Conservation (phyloP, 2,797 vertebrate species). For the Poeciliopsis presidionis region DNA sequence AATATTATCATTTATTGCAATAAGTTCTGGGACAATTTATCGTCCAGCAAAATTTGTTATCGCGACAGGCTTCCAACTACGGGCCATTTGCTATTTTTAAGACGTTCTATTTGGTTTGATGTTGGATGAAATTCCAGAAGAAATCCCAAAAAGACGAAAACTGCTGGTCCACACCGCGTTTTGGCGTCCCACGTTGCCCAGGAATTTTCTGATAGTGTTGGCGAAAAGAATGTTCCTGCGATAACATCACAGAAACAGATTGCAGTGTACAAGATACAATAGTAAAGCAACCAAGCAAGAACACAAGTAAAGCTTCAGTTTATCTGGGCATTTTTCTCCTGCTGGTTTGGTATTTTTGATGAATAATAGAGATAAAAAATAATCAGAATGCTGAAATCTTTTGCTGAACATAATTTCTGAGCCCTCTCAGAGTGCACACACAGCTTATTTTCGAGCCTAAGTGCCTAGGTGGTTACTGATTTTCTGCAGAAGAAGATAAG, state of each 20-base stretch:
- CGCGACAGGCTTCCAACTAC: too few relatives aligned
- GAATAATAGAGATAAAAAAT: neutral
- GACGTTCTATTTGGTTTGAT: neutral
- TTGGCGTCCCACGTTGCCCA: neutral
- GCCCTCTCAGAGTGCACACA: neutral
- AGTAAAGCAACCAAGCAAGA: neutral
- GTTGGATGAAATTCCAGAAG: neutral
- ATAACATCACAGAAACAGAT: neutral
- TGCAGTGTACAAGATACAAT: neutral
- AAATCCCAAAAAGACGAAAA: neutral
- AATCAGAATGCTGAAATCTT: neutral
- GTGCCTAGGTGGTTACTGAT: neutral
- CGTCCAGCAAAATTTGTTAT: too few relatives aligned
- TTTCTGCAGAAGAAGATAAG: neutral
- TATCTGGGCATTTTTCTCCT: neutral
- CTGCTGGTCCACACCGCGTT: neutral
- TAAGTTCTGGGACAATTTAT: too few relatives aligned
- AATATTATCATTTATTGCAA: too few relatives aligned
- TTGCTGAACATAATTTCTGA: neutral
- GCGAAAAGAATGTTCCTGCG: neutral
- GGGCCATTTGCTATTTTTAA: too few relatives aligned
- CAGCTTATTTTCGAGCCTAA: neutral
- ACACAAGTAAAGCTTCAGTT: neutral
- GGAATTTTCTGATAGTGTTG: neutral
- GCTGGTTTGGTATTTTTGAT: neutral